Evolutionary conservation across 1,140 invertebrate species (phyloP), one percentile per base, ranked within the genome.

Genomic region (Drosophila simulans): DNA sequence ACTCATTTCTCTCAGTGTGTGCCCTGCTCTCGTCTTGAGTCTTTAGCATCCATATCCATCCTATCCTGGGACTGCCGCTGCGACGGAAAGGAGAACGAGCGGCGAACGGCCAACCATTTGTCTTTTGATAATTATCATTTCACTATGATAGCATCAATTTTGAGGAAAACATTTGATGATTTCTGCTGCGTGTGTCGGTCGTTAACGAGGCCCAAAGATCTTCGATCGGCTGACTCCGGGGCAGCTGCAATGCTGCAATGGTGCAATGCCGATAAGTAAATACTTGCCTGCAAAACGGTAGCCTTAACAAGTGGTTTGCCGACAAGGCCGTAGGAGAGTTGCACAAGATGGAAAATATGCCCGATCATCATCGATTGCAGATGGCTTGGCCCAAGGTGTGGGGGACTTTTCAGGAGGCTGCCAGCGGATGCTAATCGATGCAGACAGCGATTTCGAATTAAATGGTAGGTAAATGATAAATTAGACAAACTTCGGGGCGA

Each of bases 81-180:
- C 39, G 66, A 49, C 49, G 51, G 66, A 70, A 70, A 76, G 73
- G 34, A 42, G 55, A 76, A 59, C 63, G 63, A 59, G 63, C 63
- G 43, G 63, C 63, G 37, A 75, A 64, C 73, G 59, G 54, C 74
- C 57, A 75, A 82, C 82, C 82, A 86, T 86, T 86, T 86, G 82
- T 86, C 82, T 88, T 86, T 81, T 81, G 82, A 86, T 86, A 86
- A 86, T 86, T 86, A 86, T 86, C 78, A 86, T 86, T 86, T 82
- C 83, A 82, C 78, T 88, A 65, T 86, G 82, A 86, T 86, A 86
- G 83, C 82, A 86, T 86, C 83, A 86, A 83, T 86, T 86, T 88
- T 77, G 60, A 88, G 59, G 62, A 82, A 82, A 76, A 57, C 82
- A 88, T 77, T 86, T 86, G 83, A 86, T 88, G 82, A 86, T 86